These are phyloP conservation scores for Mugil cephalus DNA, from an alignment of 2,113 vertebrate genomes.

Conservation along the genomic window DNA sequence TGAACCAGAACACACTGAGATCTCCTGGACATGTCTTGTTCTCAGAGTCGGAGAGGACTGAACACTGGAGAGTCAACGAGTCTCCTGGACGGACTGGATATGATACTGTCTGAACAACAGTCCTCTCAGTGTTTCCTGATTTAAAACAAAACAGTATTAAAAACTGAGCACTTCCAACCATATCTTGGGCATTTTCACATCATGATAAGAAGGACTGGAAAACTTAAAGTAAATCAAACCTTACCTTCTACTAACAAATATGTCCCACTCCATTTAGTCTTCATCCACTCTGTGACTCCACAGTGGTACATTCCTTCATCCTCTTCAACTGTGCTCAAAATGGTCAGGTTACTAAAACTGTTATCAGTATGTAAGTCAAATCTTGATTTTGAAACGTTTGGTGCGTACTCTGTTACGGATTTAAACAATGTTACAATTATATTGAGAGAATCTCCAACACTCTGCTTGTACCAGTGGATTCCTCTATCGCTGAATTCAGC, in stretches of 20 bases:
- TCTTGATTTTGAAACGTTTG: background rate
- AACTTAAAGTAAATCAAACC: no score
- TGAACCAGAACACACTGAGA: slow-evolving; percentile 24
- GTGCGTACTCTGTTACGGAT: rapidly evolving
- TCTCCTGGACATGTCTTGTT: background rate
- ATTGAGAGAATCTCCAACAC: slow-evolving; percentile 1
- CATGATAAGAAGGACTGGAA: no score
- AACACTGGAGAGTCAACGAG: no score
- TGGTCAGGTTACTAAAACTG: background rate
- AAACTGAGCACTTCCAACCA: no score
- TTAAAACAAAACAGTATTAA: background rate
- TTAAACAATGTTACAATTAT: background rate
- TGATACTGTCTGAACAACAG: no score
- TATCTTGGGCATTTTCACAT: no score
- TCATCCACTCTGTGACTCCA: background rate
- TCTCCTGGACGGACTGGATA: no score
- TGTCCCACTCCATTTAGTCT: slow-evolving; percentile 7
- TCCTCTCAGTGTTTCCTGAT: no score
- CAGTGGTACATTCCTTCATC: slow-evolving; percentile 62
- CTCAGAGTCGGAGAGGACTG: no score
- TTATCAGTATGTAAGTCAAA: rapidly evolving
- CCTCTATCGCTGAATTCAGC: no score
- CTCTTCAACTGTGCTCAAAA: background rate
- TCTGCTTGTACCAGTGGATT: slow-evolving; percentile 49
- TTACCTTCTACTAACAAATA: slow-evolving; percentile 50